Base-by-base conservation (phyloP, 2,113 vertebrate genomes). In the Mormyrus iriodes region DNA sequence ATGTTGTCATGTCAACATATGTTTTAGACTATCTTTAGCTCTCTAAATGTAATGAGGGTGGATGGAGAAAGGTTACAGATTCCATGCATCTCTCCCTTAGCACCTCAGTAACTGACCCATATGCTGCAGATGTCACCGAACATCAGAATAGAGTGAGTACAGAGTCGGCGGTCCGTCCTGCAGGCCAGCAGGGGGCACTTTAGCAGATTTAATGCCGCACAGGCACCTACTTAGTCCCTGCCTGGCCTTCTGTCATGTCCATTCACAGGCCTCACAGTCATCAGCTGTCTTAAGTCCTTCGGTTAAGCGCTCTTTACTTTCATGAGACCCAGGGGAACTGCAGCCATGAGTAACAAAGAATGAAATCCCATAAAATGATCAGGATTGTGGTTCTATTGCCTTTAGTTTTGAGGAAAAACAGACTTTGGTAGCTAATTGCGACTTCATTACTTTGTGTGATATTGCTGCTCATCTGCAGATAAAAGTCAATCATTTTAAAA, bases 261-360 rank as follows among this genome's bases (percentile, higher is more conserved):
- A 21, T 21, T 93, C 94, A 94, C 93, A 93, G 95, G 94, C 95
- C 93, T 95, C 94, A 94, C 94, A 46, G 39, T 91, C 92, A 86
- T 90, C 90, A 86, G 88, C 95, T 94, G 93, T 96, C 95, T 84
- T 84, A 84, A n/a, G 19, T 44, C 82, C 19, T 24, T 95, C 94
- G 95, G 96, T 96, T 96, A 96, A 94, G 93, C 92, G 93, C 94
- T 95, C 91, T 95, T 96, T 96, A 95, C 95, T 94, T 94, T 93
- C 85, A 2, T 17, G 52, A 31, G 92, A 94, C 95, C 92, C 94
- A 69, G 6, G 93, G 95, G 95, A 95, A 89, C 89, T 91, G 91
- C 92, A 91, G 88, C 89, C 92, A 91, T 92, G 91, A 92, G 92
- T 92, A 93, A 90, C 65, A 42, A 42, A 95, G 93, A 96, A 95